A percentile compares a stretch with the other conserved stretches of the same genome.
Conservation (phyloP, 1,140 invertebrate species). For the Limonius californicus region DNA sequence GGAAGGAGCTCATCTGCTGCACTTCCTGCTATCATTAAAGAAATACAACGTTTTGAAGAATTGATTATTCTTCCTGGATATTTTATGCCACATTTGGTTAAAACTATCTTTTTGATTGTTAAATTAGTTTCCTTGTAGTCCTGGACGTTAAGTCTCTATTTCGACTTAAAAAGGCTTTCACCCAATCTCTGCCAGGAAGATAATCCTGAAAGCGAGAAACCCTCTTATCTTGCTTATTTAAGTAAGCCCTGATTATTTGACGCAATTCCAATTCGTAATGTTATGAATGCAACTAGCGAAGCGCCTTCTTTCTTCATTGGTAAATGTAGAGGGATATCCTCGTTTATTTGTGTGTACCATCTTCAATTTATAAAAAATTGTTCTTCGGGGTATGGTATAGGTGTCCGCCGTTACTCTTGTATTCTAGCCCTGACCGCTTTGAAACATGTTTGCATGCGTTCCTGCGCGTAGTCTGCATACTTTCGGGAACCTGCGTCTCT, state of each 20-base stretch:
- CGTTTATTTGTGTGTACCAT: neutral
- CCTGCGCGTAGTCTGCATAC: neutral
- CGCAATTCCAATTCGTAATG: neutral
- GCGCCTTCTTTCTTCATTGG: neutral
- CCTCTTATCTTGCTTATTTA: neutral
- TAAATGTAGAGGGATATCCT: neutral
- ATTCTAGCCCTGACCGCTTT: neutral
- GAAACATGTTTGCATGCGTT: neutral
- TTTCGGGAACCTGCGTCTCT: neutral
- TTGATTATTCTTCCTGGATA: no score
- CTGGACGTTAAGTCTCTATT: neutral
- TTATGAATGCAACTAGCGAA: neutral
- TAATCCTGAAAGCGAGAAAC: neutral
- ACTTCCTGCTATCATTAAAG: neutral
- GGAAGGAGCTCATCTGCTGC: neutral
- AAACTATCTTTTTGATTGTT: neutral
- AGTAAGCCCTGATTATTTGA: neutral
- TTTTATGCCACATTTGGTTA: no score
- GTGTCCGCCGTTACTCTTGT: neutral
- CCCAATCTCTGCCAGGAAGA: neutral
- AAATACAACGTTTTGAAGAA: no score
- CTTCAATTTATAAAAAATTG: neutral
- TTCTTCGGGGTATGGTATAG: neutral
- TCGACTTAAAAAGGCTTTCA: neutral
- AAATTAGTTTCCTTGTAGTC: neutral